phyloP scores from a whole-genome alignment of 2,113 vertebrate genomes.

The Illadopsis cleaveri region DNA sequence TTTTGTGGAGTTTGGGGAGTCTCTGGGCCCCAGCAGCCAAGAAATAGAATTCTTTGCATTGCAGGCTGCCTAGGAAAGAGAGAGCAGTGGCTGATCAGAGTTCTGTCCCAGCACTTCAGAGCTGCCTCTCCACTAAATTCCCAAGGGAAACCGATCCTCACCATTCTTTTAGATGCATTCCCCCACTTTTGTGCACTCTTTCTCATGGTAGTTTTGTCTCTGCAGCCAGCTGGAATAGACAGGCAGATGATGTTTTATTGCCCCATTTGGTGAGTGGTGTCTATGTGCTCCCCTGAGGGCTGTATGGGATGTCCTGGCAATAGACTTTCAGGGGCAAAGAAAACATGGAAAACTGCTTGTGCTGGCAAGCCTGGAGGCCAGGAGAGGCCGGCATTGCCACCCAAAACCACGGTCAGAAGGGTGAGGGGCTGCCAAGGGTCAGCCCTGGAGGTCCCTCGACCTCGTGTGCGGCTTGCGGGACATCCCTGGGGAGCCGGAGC shows the following conservation, averaged over 20 bases:
- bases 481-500: accelerated
- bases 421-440: not conserved
- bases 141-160: accelerated
- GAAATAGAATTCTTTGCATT: not conserved
- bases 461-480: accelerated
- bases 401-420: accelerated
- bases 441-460: accelerated
- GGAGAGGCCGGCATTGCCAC: not conserved
- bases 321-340: not conserved
- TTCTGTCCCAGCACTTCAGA: not conserved
- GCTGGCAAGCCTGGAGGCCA: not conserved
- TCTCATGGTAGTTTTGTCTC: not conserved
- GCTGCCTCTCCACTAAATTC: accelerated
- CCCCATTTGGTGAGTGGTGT: accelerated
- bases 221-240: not conserved
- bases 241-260: not conserved
- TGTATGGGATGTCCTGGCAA: not conserved
- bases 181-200: not conserved
- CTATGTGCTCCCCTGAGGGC: not conserved
- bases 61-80: not conserved
- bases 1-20: accelerated
- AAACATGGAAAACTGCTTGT: not conserved
- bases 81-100: not conserved
- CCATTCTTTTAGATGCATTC: not conserved
- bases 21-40: not conserved